Evolutionary conservation across 2,113 vertebrate genomes (phyloP), one percentile per base, ranked within the genome.

Genomic region (Connochaetes taurinus): DNA sequence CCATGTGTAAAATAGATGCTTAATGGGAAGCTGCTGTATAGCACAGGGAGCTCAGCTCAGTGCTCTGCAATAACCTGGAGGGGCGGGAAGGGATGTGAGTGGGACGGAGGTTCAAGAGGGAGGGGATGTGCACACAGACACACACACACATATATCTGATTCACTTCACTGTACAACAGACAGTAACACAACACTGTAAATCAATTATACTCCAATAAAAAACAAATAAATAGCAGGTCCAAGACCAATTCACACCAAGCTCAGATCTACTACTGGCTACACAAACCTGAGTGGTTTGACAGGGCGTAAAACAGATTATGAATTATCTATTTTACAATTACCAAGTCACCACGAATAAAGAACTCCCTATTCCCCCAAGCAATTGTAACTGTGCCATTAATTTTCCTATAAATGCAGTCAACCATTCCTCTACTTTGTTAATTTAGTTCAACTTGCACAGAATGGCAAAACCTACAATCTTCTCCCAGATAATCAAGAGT

Each of bases 371-470:
- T 83, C 88, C 58, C 40, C 53, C 90, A 78, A 87, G 62, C 52
- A 64, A 89, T 3, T 96, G 47, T 33, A 82, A 76, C 74, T 64
- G 47, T 52, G 57, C 43, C 84, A 60, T 87, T 96, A 74, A 97
- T 87, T 92, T 96, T 97, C 58, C 92, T 94, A 6, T 91, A 93
- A 95, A 62, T 53, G 36, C 62, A 93, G 19, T 83, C 87, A 85
- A 76, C 86, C 84, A 81, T 93, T 84, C 92, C 60, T 92, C 83
- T 67, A 80, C 19, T 91, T 86, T 89, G 67, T 84, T 96, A 86
- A 91, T 90, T 95, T 90, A 58, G 50, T 94, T 62, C 53, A 74
- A 89, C 40, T 84, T 80, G 13, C 57, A 87, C 0, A 91, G 71
- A 95, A 94, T 1, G 33, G 19, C 45, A 33, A 97, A 97, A 87